These are phyloP conservation scores for Ladona fulva DNA, from an alignment of 1,140 invertebrate genomes.

Conservation along the genomic window DNA sequence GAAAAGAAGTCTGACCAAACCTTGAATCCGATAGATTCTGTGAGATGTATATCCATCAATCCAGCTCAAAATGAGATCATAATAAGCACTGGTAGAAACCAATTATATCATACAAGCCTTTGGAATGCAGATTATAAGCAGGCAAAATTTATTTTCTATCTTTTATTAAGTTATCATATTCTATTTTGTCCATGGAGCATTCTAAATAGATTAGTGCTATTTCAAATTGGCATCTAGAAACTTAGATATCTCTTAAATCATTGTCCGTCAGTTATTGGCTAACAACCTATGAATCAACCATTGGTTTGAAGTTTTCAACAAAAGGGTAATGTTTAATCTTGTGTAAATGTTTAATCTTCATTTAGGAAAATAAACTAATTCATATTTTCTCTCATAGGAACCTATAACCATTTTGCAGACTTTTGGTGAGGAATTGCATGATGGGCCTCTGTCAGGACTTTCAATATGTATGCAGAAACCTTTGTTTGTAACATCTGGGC, in stretches of 20 bases:
- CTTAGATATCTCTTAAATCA: too few species aligned
- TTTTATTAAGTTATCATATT: too few species aligned
- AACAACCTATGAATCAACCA: too few species aligned
- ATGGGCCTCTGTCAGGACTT: constrained; percentile 63
- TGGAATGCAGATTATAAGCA: background rate
- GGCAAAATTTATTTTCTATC: background rate
- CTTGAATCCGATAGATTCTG: background rate
- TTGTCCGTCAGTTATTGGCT: too few species aligned
- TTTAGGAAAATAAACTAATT: too few species aligned
- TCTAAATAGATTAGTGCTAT: too few species aligned
- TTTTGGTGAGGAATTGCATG: constrained; percentile 66
- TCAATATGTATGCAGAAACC: constrained; percentile 82
- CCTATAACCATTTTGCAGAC: constrained; percentile 29
- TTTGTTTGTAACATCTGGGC: constrained; percentile 74
- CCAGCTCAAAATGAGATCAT: background rate
- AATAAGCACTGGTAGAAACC: background rate
- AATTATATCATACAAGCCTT: background rate
- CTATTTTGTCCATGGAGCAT: too few species aligned
- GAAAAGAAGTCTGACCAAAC: too few species aligned
- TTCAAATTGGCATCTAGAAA: too few species aligned
- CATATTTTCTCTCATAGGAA: background rate
- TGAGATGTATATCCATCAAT: background rate
- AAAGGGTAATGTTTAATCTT: too few species aligned
- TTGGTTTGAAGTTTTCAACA: too few species aligned
- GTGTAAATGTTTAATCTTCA: too few species aligned